phyloP scores from a whole-genome alignment of 1,140 invertebrate genomes.

The Heliconius congener region DNA sequence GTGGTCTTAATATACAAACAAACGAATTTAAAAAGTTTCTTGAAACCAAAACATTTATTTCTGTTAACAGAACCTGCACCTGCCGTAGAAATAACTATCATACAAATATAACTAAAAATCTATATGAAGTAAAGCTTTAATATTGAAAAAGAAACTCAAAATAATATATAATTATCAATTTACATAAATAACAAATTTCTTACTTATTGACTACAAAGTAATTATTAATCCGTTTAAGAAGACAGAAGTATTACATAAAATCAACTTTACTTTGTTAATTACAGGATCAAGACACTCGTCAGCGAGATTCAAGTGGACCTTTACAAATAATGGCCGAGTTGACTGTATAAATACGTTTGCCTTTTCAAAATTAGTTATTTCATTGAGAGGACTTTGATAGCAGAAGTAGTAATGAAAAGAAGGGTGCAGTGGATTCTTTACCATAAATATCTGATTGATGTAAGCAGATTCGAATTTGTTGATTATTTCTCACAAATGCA shows the following conservation, averaged over 20 bases:
- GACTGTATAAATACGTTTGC: constrained; percentile 64
- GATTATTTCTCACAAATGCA: too few relatives aligned
- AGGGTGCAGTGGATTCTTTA: not conserved
- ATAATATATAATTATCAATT: not conserved
- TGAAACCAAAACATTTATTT: too few relatives aligned
- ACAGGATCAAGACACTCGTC: constrained; percentile 83
- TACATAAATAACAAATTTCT: not conserved
- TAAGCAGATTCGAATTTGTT: too few relatives aligned
- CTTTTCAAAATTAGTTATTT: constrained; percentile 67
- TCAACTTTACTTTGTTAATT: constrained; percentile 84
- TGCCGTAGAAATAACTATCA: too few relatives aligned
- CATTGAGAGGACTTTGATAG: not conserved
- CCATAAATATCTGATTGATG: not conserved
- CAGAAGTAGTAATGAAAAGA: not conserved
- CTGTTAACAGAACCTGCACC: too few relatives aligned
- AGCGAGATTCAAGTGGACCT: constrained; percentile 87
- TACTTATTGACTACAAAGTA: not conserved
- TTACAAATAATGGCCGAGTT: constrained; percentile 78
- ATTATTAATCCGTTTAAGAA: not conserved
- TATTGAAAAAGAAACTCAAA: too few relatives aligned
- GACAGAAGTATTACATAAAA: constrained; percentile 73
- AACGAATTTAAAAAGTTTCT: too few relatives aligned
- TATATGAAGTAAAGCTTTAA: too few relatives aligned
- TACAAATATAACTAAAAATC: too few relatives aligned
- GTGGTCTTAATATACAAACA: too few relatives aligned